These are phyloP conservation scores for Campaea margaritaria DNA, from an alignment of 2,888 invertebrate species.

Conservation along the genomic window DNA sequence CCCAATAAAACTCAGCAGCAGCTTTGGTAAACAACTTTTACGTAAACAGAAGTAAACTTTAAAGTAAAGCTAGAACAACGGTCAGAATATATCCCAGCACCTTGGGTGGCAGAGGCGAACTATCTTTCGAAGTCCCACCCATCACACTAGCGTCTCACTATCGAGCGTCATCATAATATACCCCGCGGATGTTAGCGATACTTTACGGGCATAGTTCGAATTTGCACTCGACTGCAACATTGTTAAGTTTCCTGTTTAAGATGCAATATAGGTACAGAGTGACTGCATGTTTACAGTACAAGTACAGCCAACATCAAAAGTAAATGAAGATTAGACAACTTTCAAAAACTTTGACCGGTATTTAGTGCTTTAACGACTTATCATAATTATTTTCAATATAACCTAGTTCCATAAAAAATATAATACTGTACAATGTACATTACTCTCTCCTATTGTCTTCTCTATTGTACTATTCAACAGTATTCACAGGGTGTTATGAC, in stretches of 20 bases:
- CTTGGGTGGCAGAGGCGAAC: constrained; percentile 22
- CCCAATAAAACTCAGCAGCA: no score
- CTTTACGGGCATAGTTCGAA: constrained; percentile 38
- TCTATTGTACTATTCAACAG: no score
- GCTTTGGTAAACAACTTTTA: no score
- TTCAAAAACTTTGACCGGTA: no score
- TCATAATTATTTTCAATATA: no score
- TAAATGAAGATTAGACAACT: no score
- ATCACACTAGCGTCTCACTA: background rate
- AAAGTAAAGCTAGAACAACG: background rate
- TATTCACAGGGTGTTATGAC: no score
- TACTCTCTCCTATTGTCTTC: no score
- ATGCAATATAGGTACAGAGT: constrained; percentile 26
- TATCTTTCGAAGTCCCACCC: constrained; percentile 1
- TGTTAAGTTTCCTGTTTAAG: constrained; percentile 51
- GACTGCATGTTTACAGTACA: background rate
- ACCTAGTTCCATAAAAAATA: no score
- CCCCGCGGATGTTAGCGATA: constrained; percentile 40
- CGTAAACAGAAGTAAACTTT: constrained; percentile 2
- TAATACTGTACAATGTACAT: no score
- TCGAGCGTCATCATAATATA: constrained; percentile 9
- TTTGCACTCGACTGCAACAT: constrained; percentile 53
- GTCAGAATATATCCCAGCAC: constrained; percentile 17
- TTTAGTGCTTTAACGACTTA: no score
- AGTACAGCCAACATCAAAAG: no score